Percentiles rank a stretch among this genome's conserved stretches.
These are phyloP conservation scores for Monarcha castaneiventris DNA, from an alignment of 2,113 vertebrate genomes.

Conservation along the genomic window DNA sequence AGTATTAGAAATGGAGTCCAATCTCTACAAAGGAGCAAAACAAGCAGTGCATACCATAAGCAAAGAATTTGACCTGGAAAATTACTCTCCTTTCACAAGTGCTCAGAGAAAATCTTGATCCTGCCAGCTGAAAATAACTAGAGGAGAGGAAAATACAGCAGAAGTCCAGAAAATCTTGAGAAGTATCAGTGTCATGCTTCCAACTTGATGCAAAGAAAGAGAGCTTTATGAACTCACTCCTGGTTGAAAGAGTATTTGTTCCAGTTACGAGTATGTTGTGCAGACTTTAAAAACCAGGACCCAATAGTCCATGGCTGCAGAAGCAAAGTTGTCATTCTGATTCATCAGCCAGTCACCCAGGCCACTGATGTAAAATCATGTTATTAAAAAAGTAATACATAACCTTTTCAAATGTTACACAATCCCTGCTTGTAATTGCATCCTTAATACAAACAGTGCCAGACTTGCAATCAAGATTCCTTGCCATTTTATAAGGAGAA, in stretches of 20 bases:
- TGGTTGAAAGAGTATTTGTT: not conserved
- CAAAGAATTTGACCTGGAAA: not conserved
- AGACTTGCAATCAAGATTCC: not conserved
- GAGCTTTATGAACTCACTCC: not conserved
- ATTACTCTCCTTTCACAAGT: not conserved
- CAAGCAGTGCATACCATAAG: not conserved
- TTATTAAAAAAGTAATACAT: not conserved
- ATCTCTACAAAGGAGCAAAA: not conserved
- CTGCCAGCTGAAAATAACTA: not conserved
- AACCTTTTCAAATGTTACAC: not conserved
- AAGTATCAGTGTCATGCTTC: not conserved
- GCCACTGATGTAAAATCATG: not conserved
- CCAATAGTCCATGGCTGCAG: not conserved
- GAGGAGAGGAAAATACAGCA: not conserved
- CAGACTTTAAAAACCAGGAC: not conserved
- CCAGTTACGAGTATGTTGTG: not conserved
- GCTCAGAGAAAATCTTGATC: not conserved
- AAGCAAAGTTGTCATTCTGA: not conserved
- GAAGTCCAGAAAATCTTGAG: not conserved
- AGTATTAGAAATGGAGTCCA: not conserved
- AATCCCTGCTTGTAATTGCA: not conserved
- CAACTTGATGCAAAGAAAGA: not conserved
- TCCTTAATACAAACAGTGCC: not conserved
- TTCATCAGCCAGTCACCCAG: not conserved
- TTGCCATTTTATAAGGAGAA: not conserved